Evolutionary conservation across 2,888 invertebrate genomes (phyloP).

Genomic region (Noctua pronuba): DNA sequence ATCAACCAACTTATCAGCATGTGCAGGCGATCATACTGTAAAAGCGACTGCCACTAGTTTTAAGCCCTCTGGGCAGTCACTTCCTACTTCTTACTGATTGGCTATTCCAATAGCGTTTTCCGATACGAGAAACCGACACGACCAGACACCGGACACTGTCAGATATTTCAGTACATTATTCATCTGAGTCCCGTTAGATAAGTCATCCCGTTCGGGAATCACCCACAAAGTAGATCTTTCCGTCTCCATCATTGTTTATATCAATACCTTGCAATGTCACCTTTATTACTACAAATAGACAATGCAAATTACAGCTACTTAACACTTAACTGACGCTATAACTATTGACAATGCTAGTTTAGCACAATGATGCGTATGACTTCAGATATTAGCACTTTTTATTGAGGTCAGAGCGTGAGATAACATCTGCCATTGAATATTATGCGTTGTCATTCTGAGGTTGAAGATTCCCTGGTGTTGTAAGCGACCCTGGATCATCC

Average conservation of each 20-base stretch:
- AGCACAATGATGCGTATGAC: constrained; percentile 38
- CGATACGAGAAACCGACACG: background rate
- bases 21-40: background rate
- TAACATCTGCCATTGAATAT: constrained; percentile 32
- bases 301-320: constrained; percentile 45
- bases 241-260: background rate
- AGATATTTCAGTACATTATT: background rate
- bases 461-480: background rate
- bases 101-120: background rate
- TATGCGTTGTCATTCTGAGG: constrained; percentile 43
- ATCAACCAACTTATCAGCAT: too few relatives aligned
- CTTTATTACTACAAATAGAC: constrained; percentile 34
- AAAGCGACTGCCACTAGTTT: background rate
- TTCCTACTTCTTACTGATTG: background rate
- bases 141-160: background rate
- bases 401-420: constrained; percentile 56
- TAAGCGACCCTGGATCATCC: constrained; percentile 9
- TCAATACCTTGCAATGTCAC: constrained; percentile 27
- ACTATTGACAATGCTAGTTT: constrained; percentile 47
- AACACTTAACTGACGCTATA: constrained; percentile 44
- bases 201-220: background rate
- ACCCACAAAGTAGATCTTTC: background rate
- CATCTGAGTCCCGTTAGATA: background rate
- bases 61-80: background rate
- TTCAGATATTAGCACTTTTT: constrained; percentile 58